These are phyloP conservation scores for Phyllostomus hastatus DNA, from an alignment of 2,113 vertebrate genomes.

Conservation along the genomic window DNA sequence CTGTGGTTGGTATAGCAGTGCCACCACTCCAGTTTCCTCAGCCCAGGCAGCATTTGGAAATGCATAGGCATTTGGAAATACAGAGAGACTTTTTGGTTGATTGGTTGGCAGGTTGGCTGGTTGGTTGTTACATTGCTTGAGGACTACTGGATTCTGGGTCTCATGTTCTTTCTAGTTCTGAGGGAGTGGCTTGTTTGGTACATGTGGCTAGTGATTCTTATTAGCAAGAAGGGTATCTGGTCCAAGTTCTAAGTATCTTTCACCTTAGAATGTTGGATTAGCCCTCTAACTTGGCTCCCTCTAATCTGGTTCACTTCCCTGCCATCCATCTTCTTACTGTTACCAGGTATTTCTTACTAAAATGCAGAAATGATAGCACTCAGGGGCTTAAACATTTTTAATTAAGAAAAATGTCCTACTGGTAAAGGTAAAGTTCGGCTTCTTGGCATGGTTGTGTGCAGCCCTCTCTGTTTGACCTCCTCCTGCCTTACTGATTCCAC, in stretches of 20 bases:
- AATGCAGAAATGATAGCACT: neutral
- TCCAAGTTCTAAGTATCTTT: conserved; percentile 4
- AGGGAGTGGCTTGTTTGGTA: neutral
- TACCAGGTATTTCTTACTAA: neutral
- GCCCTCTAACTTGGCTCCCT: neutral
- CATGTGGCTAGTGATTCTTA: neutral
- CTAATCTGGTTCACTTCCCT: neutral
- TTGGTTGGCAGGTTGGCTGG: neutral
- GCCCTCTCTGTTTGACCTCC: neutral
- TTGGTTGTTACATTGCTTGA: neutral
- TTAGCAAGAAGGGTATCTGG: neutral
- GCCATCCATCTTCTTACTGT: neutral
- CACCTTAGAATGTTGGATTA: neutral
- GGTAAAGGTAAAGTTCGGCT: neutral
- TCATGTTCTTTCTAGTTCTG: neutral
- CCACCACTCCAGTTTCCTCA: neutral
- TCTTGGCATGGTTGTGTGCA: neutral
- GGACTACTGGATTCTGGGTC: neutral
- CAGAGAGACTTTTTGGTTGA: neutral
- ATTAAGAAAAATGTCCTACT: neutral
- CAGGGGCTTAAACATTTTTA: conserved; percentile 9
- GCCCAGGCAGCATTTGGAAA: neutral
- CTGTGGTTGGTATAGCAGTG: neutral
- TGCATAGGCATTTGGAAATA: neutral
- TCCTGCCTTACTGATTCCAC: neutral